Evolutionary conservation across 2,113 vertebrate genomes (phyloP).

Genomic region (Spilogale gracilis): DNA sequence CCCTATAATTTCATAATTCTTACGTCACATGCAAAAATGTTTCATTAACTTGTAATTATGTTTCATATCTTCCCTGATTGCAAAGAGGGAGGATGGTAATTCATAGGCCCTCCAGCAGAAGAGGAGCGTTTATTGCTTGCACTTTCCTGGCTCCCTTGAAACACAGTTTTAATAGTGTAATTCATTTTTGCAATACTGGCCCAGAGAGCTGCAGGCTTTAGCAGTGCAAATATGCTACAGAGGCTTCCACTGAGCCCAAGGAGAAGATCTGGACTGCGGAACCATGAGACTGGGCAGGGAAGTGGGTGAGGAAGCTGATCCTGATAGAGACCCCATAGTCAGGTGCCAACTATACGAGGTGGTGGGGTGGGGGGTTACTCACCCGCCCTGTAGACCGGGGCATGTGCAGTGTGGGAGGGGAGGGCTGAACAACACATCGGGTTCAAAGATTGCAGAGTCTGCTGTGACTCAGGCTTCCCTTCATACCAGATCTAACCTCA

Average conservation of each 20-base stretch:
- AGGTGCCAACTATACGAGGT: not conserved
- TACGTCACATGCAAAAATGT: not conserved
- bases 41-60: constrained; percentile 32
- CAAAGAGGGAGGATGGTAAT: not conserved
- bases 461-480: not conserved
- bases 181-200: not conserved
- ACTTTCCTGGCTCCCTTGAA: not conserved
- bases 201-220: not conserved
- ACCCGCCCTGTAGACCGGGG: not conserved
- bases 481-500: not conserved
- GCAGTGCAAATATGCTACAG: not conserved
- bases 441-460: not conserved
- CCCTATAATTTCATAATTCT: not conserved
- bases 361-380: not conserved
- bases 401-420: not conserved
- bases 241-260: not conserved
- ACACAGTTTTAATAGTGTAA: not conserved
- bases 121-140: not conserved
- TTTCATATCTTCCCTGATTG: not conserved
- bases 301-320: not conserved
- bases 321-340: not conserved
- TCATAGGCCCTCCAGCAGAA: not conserved
- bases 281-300: not conserved
- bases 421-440: not conserved
- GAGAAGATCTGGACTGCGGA: not conserved